Conservation (phyloP, 2,888 invertebrate genomes). For the Calameuta filiformis region DNA sequence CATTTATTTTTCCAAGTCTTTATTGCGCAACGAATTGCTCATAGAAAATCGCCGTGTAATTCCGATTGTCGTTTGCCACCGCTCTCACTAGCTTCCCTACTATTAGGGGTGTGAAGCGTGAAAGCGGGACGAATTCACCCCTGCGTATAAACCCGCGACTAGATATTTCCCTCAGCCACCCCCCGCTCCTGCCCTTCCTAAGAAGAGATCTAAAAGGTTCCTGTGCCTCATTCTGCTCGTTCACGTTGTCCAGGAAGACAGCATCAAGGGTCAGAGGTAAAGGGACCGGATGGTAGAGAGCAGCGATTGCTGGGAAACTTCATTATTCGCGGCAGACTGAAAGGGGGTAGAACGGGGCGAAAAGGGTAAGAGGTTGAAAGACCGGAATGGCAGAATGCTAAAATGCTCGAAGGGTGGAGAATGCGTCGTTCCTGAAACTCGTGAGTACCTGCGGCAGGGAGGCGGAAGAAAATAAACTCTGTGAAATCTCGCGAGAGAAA, state of each 20-base stretch:
- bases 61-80: conserved; percentile 31
- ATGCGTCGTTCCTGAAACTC: background rate
- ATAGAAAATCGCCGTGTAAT: conserved; percentile 47
- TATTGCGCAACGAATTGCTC: conserved; percentile 21
- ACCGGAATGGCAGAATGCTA: background rate
- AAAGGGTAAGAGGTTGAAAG: background rate
- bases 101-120: conserved; percentile 19
- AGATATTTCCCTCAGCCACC: background rate
- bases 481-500: conserved; percentile 31
- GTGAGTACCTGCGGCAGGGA: background rate
- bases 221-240: background rate
- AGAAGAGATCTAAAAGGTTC: background rate
- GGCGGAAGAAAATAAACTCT: background rate
- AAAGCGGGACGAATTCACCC: conserved; percentile 35
- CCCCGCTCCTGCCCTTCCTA: background rate
- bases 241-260: background rate
- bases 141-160: conserved; percentile 15
- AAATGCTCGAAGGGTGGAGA: background rate
- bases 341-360: conserved; percentile 5
- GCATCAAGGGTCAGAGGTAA: background rate
- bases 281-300: background rate
- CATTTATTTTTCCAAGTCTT: conserved; percentile 27
- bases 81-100: conserved; percentile 7
- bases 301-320: conserved; percentile 8
- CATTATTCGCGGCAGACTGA: conserved; percentile 10